Conservation (phyloP, 2,888 invertebrate genomes). For the Rhingia campestris region DNA sequence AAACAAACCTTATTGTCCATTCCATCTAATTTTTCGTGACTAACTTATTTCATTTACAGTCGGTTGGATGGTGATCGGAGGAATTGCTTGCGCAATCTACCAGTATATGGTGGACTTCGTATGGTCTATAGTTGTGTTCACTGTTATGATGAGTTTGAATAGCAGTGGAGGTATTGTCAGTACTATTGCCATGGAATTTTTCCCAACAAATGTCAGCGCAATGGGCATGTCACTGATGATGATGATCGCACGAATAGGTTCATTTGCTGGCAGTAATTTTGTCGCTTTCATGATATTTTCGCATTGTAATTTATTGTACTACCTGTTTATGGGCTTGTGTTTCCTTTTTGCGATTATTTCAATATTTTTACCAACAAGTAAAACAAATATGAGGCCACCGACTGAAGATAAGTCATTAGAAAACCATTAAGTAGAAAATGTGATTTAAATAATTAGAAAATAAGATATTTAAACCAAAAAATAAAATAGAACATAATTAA, state of each 20-base stretch:
- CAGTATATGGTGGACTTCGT: not conserved
- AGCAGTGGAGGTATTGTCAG: slow-evolving; percentile 84
- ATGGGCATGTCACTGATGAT: slow-evolving; percentile 75
- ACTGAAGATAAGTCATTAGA: no score
- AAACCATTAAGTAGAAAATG: no score
- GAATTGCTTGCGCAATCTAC: not conserved
- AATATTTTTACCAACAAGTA: slow-evolving; percentile 14
- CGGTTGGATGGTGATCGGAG: slow-evolving; percentile 12
- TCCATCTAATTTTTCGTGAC: not conserved
- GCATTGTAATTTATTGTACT: slow-evolving; percentile 62
- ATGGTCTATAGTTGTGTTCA: slow-evolving; percentile 21
- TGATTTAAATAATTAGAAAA: no score
- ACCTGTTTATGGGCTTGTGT: slow-evolving; percentile 25
- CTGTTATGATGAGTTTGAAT: slow-evolving; percentile 83
- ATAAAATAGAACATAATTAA: no score
- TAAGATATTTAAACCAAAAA: no score
- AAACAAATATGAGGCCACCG: not conserved
- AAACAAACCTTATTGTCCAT: not conserved
- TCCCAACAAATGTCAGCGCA: slow-evolving; percentile 82
- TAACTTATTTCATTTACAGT: slow-evolving; percentile 20
- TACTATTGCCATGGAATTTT: slow-evolving; percentile 84
- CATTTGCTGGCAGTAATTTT: slow-evolving; percentile 73
- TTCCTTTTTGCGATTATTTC: slow-evolving; percentile 11
- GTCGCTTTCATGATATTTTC: slow-evolving; percentile 67
- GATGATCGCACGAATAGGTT: slow-evolving; percentile 75